A percentile compares a stretch with the other conserved stretches of the same genome.
Conservation (phyloP, 1,140 invertebrate genomes). For the Sogatella furcifera region DNA sequence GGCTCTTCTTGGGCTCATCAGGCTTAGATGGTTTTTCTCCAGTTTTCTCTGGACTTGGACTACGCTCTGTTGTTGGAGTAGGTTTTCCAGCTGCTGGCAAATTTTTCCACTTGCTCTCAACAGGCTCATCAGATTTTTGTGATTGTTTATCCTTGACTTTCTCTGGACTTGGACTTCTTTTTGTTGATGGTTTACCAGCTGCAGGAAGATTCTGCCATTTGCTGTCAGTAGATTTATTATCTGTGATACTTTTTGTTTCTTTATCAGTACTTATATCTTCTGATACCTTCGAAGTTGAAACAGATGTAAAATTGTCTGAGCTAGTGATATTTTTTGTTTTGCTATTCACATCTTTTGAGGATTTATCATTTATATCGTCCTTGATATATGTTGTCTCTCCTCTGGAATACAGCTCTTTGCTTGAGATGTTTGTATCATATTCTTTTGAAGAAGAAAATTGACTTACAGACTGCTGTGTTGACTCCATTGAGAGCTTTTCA, state of each 20-base stretch:
- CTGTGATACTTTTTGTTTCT: not conserved
- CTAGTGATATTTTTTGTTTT: too few species aligned
- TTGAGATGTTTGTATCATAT: not conserved
- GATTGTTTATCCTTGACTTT: not conserved
- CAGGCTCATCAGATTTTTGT: not conserved
- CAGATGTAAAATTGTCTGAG: too few species aligned
- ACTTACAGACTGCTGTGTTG: not conserved
- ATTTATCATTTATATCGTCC: too few species aligned
- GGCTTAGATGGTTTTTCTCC: not conserved
- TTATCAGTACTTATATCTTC: too few species aligned
- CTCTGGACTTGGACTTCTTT: not conserved
- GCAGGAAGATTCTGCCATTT: not conserved
- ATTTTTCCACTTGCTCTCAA: not conserved
- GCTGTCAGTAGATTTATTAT: not conserved
- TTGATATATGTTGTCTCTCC: too few species aligned
- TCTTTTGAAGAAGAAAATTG: not conserved
- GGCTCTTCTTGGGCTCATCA: not conserved
- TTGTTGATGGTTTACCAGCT: constrained; percentile 2
- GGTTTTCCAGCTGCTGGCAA: not conserved
- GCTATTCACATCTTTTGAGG: too few species aligned
- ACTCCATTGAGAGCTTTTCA: not conserved
- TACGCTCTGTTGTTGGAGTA: not conserved
- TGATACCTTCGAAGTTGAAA: too few species aligned
- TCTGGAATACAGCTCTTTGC: too few species aligned
- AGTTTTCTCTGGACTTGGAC: not conserved